Base-by-base conservation (phyloP, 92 coral and sea anemone species). In the Galaxea fascicularis region DNA sequence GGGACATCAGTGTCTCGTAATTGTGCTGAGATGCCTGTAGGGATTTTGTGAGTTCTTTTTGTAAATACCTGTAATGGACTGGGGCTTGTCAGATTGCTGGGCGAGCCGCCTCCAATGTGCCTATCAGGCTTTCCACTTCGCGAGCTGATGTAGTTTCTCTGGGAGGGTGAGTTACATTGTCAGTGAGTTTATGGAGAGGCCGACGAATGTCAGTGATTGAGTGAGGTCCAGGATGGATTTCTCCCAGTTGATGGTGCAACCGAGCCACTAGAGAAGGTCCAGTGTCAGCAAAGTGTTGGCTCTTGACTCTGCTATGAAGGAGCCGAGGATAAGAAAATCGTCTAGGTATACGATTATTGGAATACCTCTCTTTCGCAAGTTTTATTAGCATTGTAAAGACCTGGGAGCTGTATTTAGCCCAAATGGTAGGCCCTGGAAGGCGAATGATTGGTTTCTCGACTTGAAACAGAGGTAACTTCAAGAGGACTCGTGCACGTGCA, bases 321-420 rank as follows among this genome's bases (percentile, higher is more conserved):
- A 22, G 10, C 71, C 88, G 44, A 64, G 53, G 72, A 84, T 78
- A 18, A 82, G 86, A 56, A 71, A 67, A 39, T 82, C 79, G 73
- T 82, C 79, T 17, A 71, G 79, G 77, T 81, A 81, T 8, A 67
- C 60, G 16, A 81, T 67, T 76, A 81, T 66, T 54, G 14, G 75
- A 28, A 62, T 35, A 17, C 82, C 57, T 72, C 74, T 41, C 21
- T 74, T 74, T 30, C 76, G 69, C 18, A 74, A 72, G 52, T 67
- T 83, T 73, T 72, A 71, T n/a, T 21, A 72, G 80, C 47, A 65
- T 84, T 63, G 83, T 76, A 63, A 85, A 76, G 10, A 85, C 82
- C 83, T 85, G 80, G 84, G 83, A 31, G 88, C 77, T 17, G 74
- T 76, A 74, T 85, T 85, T 74, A 49, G 89, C 64, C 84, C 84